Conservation (phyloP, 2,888 invertebrate species). For the Neoaliturus tenellus region DNA sequence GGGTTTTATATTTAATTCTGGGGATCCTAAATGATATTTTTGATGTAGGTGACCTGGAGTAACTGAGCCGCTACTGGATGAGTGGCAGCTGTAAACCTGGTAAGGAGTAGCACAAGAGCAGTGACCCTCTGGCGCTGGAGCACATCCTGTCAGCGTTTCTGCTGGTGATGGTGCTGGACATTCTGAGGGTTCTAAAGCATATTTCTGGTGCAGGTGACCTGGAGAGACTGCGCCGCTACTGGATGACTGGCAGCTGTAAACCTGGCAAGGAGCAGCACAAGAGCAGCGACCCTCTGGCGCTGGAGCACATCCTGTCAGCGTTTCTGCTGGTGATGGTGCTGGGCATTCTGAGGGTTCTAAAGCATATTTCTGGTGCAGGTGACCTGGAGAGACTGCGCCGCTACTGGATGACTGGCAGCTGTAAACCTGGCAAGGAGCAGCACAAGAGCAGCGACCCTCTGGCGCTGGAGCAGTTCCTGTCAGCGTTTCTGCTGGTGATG, state of each 20-base stretch:
- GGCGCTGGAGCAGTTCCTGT: constrained; percentile 96
- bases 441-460: constrained; percentile 93
- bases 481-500: constrained; percentile 96
- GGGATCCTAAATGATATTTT: too few relatives aligned
- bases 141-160: constrained; percentile 99
- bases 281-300: constrained; percentile 91
- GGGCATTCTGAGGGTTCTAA: constrained; percentile 73
- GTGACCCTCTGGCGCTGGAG: constrained; percentile 92
- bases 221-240: constrained; percentile 94
- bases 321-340: constrained; percentile 93
- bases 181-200: constrained; percentile 73
- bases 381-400: constrained; percentile 95
- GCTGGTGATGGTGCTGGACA: constrained; percentile 96
- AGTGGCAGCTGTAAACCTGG: constrained; percentile 96
- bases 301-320: constrained; percentile 84
- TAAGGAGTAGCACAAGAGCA: constrained; percentile 93
- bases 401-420: constrained; percentile 98
- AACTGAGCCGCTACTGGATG: constrained; percentile 97
- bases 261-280: constrained; percentile 94
- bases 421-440: constrained; percentile 93
- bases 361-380: constrained; percentile 73
- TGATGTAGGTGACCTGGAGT: constrained; percentile 88
- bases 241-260: constrained; percentile 98
- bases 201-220: constrained; percentile 81
- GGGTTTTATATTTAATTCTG: too few relatives aligned